Base-by-base conservation (phyloP, 1,140 invertebrate genomes). In the Bradysia coprophila region DNA sequence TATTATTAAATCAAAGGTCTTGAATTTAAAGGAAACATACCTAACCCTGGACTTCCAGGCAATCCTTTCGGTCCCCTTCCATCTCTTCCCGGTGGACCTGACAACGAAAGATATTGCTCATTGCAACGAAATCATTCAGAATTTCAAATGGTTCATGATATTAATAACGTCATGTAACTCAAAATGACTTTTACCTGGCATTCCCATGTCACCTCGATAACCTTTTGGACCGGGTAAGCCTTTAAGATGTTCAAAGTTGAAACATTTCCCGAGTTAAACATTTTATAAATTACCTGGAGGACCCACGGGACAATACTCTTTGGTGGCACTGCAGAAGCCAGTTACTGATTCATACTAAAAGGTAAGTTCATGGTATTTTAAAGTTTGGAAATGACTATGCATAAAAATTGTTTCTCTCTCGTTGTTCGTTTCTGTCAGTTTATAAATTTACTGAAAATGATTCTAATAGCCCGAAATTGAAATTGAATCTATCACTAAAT, bases 231-330 rank as follows among this genome's bases (percentile, higher is more conserved):
- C n/a, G n/a, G n/a, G 61, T 31, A 61, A 56, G 15, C 78, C 73
- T 13, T 70, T 69, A 1, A 65, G 59, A 20, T 69, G 66, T 3
- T 76, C 75, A 3, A 67, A 61, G 2, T 76, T 66, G 3, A 75
- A 75, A 42, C 67, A 65, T 2, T 64, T 59, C 2, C 80, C 80
- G 13, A 64, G 50, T 0, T 81, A 81, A 0, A 60, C 60, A 0
- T 66, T 65, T 1, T 82, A 80, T 34, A 68, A 65, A 0, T 72
- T 66, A 3, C 82, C 79, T 32, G 72, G 68, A 1, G 73, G 66
- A 18, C 80, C 72, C 0, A 77, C 75, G 13, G 81, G 76, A 55
- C 87, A 91, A 53, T 84, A 84, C 24, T 86, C 76, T 50, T 78
- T 73, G 0, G 80, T 78, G 10, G 76, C 73, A 43, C 68, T 69